phyloP scores from a whole-genome alignment of 1,140 invertebrate species.

The Drosophila truncata region DNA sequence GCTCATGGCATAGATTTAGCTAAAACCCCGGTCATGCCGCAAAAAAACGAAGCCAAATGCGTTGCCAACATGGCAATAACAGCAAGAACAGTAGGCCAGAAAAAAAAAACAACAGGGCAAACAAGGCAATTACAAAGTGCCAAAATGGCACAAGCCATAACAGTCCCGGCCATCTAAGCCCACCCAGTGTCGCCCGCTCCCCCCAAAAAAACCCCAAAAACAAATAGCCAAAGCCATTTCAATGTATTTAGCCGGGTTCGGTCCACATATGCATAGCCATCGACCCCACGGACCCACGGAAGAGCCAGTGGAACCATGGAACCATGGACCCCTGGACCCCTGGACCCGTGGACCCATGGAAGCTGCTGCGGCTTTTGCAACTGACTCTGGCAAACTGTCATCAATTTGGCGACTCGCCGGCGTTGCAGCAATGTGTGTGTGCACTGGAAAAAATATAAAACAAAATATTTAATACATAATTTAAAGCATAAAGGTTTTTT shows the following conservation, averaged over 20 bases:
- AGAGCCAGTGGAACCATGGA: slow-evolving; percentile 15
- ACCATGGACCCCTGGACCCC: slow-evolving; percentile 34
- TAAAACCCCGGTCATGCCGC: slow-evolving; percentile 50
- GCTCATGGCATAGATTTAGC: slow-evolving; percentile 72
- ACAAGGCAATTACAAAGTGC: slow-evolving; percentile 83
- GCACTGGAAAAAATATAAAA: slow-evolving; percentile 14
- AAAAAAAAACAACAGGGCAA: slow-evolving; percentile 72
- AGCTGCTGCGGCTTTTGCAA: slow-evolving; percentile 78
- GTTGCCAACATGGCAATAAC: slow-evolving; percentile 74
- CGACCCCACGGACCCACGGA: slow-evolving; percentile 18
- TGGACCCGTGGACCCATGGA: slow-evolving; percentile 40
- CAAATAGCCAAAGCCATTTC: slow-evolving; percentile 81
- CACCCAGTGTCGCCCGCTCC: not conserved
- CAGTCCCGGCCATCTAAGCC: slow-evolving; percentile 48
- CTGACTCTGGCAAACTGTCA: slow-evolving; percentile 79
- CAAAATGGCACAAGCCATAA: slow-evolving; percentile 81
- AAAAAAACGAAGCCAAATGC: slow-evolving; percentile 64
- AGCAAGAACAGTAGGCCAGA: slow-evolving; percentile 60
- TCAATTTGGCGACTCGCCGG: slow-evolving; percentile 71
- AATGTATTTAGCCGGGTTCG: slow-evolving; percentile 77
- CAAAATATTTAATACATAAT: not conserved
- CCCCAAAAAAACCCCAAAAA: slow-evolving; percentile 61
- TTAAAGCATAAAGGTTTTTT: no score
- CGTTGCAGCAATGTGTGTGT: slow-evolving; percentile 31
- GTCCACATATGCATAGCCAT: slow-evolving; percentile 71